Conservation (phyloP, 2,113 vertebrate genomes). For the Gobius niger region DNA sequence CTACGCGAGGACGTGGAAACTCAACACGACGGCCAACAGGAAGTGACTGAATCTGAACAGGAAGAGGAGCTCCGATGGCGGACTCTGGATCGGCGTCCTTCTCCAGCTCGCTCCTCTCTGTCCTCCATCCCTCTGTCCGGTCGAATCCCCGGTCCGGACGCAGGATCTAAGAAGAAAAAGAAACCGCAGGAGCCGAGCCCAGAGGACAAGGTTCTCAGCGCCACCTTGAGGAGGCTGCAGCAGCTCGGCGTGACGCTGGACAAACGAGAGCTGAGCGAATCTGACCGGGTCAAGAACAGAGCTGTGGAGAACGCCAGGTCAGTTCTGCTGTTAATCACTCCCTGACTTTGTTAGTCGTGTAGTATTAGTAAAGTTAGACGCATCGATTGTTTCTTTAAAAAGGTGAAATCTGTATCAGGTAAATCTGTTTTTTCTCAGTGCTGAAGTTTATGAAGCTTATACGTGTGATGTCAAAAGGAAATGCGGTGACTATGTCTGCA, state of each 20-base stretch:
- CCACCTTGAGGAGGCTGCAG: constrained; percentile 86
- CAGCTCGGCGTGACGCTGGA: constrained; percentile 84
- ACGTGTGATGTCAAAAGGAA: no score
- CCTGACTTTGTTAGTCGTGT: background rate
- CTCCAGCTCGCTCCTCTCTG: constrained; percentile 4
- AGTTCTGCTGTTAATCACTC: background rate
- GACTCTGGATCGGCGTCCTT: constrained; percentile 10
- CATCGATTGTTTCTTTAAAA: no score
- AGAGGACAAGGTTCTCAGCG: constrained; percentile 78
- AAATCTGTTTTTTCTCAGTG: no score
- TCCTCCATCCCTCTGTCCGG: background rate
- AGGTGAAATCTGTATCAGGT: no score
- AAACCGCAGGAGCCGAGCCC: constrained; percentile 25
- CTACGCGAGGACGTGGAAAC: constrained; percentile 71
- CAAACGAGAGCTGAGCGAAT: constrained; percentile 36
- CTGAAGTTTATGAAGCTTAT: no score
- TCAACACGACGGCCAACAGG: constrained; percentile 41
- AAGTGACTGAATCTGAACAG: constrained; percentile 16
- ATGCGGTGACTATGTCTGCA: no score
- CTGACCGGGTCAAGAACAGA: constrained; percentile 52
- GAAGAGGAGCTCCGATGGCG: constrained; percentile 46
- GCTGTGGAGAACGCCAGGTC: constrained; percentile 90
- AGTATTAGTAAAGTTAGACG: no score
- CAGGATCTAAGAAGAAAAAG: constrained; percentile 31
- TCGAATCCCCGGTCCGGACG: background rate